phyloP scores from a whole-genome alignment of 2,888 invertebrate genomes.

The Drosophila cyrtoloma region DNA sequence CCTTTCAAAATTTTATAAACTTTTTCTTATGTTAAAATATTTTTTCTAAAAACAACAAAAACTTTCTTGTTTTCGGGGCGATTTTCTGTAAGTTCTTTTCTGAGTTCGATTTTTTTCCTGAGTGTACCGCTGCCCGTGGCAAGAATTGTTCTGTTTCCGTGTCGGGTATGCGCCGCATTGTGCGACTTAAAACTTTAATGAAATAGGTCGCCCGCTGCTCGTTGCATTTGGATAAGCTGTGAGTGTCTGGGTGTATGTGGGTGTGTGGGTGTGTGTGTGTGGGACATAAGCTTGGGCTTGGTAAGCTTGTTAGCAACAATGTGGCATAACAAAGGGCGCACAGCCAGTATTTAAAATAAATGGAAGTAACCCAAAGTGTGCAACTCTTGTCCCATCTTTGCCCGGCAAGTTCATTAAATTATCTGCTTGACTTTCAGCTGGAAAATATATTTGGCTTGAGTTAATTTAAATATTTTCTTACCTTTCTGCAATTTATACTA shows the following conservation, averaged over 20 bases:
- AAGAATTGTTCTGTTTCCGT: constrained; percentile 24
- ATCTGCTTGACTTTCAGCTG: constrained; percentile 19
- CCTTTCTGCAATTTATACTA: not conserved
- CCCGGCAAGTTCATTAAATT: constrained; percentile 30
- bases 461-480: constrained; percentile 1
- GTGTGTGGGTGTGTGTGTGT: not conserved
- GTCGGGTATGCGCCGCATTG: constrained; percentile 54
- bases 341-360: not conserved
- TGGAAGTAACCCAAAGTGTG: not conserved
- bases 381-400: constrained; percentile 18
- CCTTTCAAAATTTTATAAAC: not conserved
- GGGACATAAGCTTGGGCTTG: not conserved
- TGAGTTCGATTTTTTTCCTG: not conserved
- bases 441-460: not conserved
- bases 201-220: constrained; percentile 51
- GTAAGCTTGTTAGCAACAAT: constrained; percentile 2
- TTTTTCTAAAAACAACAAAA: not conserved
- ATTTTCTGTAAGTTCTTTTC: not conserved
- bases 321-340: not conserved
- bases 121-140: not conserved
- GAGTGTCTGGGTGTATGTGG: constrained; percentile 20
- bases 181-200: constrained; percentile 56
- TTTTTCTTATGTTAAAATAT: not conserved
- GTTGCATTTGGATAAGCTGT: constrained; percentile 22
- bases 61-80: not conserved